Conservation (phyloP, 1,140 invertebrate species). For the Zaprionus africanus region DNA sequence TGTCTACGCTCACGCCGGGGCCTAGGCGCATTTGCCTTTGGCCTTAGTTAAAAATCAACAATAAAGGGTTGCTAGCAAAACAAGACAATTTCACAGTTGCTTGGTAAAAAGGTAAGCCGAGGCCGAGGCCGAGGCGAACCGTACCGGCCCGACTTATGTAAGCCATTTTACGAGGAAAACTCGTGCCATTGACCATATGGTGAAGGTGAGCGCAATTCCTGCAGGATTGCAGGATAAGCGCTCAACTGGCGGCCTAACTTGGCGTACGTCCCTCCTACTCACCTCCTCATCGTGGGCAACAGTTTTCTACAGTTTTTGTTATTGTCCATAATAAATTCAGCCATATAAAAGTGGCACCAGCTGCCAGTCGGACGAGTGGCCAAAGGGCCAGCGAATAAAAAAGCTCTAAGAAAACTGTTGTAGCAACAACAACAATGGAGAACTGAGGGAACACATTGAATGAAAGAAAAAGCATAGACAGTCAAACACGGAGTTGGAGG, state of each 20-base stretch:
- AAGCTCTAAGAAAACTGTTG: conserved; percentile 61
- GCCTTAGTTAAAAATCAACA: conserved; percentile 58
- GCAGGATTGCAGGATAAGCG: conserved; percentile 55
- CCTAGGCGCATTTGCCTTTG: conserved; percentile 38
- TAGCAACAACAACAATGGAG: conserved; percentile 43
- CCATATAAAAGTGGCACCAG: conserved; percentile 80
- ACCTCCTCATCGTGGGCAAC: conserved; percentile 37
- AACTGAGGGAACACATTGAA: conserved; percentile 25
- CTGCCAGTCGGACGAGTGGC: conserved; percentile 52
- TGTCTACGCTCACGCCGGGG: conserved; percentile 5
- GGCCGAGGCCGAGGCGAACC: conserved; percentile 11
- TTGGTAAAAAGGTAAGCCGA: conserved; percentile 73
- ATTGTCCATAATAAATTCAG: conserved; percentile 79
- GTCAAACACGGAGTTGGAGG: conserved; percentile 9
- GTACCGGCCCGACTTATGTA: conserved; percentile 61
- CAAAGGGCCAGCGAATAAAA: conserved; percentile 63
- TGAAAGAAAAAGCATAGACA: conserved; percentile 53
- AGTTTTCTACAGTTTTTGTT: conserved; percentile 65
- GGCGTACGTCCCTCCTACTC: conserved; percentile 10
- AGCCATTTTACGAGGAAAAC: conserved; percentile 79
- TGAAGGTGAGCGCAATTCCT: conserved; percentile 63
- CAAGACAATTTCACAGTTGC: conserved; percentile 81
- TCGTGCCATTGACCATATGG: conserved; percentile 78
- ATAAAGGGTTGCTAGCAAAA: conserved; percentile 72
- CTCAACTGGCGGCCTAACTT: conserved; percentile 41